Conservation (phyloP, 2,797 vertebrate genomes). For the Phrynocephalus forsythii region DNA sequence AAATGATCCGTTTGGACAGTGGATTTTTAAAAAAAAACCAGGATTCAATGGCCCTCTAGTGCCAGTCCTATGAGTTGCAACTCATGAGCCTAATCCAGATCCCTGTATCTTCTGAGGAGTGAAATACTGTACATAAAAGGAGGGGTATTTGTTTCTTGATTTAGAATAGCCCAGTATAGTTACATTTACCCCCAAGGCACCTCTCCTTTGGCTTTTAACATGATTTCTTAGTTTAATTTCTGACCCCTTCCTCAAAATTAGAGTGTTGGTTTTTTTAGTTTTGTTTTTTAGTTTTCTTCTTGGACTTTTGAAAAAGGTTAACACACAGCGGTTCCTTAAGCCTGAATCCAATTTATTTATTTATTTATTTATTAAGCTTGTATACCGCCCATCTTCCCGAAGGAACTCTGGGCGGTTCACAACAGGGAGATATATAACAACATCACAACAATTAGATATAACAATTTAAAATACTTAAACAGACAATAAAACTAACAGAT, state of each 20-base stretch:
- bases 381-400: no score
- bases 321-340: not conserved
- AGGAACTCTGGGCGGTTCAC: no score
- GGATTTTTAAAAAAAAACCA: not conserved
- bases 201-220: not conserved
- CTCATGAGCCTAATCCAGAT: slow-evolving; percentile 18
- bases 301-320: not conserved
- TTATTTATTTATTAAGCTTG: no score
- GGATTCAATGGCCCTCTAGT: not conserved
- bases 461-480: no score
- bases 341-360: not conserved
- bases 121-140: not conserved
- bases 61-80: not conserved
- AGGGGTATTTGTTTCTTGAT: no score
- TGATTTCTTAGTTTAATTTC: slow-evolving; percentile 5
- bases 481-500: no score
- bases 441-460: no score
- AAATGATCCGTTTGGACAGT: slow-evolving; percentile 2
- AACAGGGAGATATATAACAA: no score
- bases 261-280: not conserved
- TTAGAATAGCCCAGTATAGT: not conserved
- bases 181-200: not conserved
- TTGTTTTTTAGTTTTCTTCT: not conserved
- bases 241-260: not conserved
- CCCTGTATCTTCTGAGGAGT: not conserved